Base-by-base conservation (phyloP, 2,888 invertebrate genomes). In the Helobdella robusta region DNA sequence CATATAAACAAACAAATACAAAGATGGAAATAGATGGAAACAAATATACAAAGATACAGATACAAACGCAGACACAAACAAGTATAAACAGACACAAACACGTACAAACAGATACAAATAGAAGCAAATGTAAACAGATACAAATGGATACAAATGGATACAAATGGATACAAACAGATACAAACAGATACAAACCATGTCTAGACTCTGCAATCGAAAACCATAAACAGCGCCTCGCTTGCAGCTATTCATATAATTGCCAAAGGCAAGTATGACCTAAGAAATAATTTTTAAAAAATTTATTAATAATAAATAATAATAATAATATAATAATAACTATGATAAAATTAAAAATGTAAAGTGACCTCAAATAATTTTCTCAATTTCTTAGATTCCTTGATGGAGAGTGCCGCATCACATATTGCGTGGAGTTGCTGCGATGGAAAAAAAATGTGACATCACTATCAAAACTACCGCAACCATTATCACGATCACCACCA, bases 151-250 rank as follows among this genome's bases (percentile, higher is more conserved):
- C n/a, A n/a, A n/a, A n/a, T n/a, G n/a, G n/a, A n/a, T n/a, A n/a
- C n/a, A n/a, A n/a, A n/a, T n/a, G n/a, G n/a, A n/a, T n/a, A n/a
- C n/a, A n/a, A n/a, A n/a, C n/a, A n/a, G n/a, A n/a, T n/a, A n/a
- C n/a, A n/a, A n/a, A n/a, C n/a, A 32, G 28, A 11, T 18, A 64
- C 71, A 72, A 72, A 83, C 82, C 76, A 93, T 90, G 76, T 98
- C 97, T 71, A 99, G 82, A 69, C 91, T 91, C 79, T 94, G 92
- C 68, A 99, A 82, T 78, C 94, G 95, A 79, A 99, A 99, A 4
- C 98, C 98, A 78, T 98, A 98, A 0, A 94, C 97, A 0, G 95
- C 94, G 0, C 97, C 95, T 44, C 97, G 84, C 78, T 93, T 93
- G 74, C 90, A 89, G 78, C 93, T 93, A 79, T 99, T 99, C 82